Conservation (phyloP, 2,888 invertebrate species). For the Andrena flavipes region DNA sequence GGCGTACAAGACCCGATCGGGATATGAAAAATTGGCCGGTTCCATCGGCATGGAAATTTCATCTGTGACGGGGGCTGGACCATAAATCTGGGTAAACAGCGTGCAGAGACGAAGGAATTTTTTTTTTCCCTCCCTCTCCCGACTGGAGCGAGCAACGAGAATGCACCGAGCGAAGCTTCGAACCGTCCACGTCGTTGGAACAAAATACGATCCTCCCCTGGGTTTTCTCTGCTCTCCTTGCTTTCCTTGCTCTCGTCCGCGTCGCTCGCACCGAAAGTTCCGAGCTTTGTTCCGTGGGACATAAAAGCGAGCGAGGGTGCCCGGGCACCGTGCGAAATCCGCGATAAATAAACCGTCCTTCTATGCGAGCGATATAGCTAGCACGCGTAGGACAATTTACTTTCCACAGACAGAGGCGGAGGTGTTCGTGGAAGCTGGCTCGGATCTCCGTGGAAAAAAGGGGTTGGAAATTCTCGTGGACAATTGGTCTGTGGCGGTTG, state of each 20-base stretch:
- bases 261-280: constrained; percentile 38
- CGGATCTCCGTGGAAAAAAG: not conserved
- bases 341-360: constrained; percentile 73
- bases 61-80: constrained; percentile 50
- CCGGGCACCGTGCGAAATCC: constrained; percentile 54
- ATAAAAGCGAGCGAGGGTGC: constrained; percentile 44
- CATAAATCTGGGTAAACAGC: constrained; percentile 61
- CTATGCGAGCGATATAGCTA: constrained; percentile 54
- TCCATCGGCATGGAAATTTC: constrained; percentile 54
- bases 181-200: constrained; percentile 44
- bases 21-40: constrained; percentile 54
- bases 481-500: constrained; percentile 44
- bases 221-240: constrained; percentile 9
- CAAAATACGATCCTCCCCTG: constrained; percentile 48
- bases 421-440: not conserved
- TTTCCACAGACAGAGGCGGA: constrained; percentile 48
- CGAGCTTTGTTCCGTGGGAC: constrained; percentile 50
- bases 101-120: constrained; percentile 34
- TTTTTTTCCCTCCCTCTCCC: not conserved
- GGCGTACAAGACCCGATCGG: constrained; percentile 41
- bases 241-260: constrained; percentile 27
- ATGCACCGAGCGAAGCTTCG: constrained; percentile 38
- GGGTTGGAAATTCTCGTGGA: constrained; percentile 17
- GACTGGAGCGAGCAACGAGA: not conserved
- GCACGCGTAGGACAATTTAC: constrained; percentile 69